Evolutionary conservation across 2,888 invertebrate genomes (phyloP), one percentile per base, ranked within the genome.

Genomic region (Fragum fragum): DNA sequence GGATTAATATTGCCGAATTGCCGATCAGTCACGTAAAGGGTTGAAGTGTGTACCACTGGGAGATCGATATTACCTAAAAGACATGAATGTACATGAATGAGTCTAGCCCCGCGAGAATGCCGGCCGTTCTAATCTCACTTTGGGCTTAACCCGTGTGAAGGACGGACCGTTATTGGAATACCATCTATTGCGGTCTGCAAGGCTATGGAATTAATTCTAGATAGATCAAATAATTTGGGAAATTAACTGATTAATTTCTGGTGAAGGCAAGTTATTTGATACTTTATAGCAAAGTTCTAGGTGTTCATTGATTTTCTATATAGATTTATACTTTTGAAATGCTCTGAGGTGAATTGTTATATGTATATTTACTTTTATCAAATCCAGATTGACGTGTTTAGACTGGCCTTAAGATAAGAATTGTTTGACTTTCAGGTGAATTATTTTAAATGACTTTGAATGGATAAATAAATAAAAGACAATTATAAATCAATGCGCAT

Each of bases 61-160:
- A 47, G 47, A 47, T 47, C 47, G 47, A 47, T 47, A 47, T 47
- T 47, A n/a, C 47, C 47, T 47, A 53, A 29, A 36, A 42, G 71
- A 81, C 85, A 68, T 85, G 85, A 82, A 79, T 85, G 75, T 85
- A 85, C 85, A 85, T 82, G 85, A 82, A 66, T 47, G 42, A n/a
- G 14, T 28, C 26, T 29, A 55, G 63, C 85, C 32, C 82, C 85
- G 85, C 79, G 85, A 82, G 77, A 76, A 74, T 21, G 53, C 29
- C 61, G 71, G 23, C 26, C 29, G 68, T 57, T 42, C 66, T 73
- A 68, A 70, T 76, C 69, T 78, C 81, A 85, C 81, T 85, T 78
- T 76, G 76, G 81, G 74, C 71, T 61, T 61, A 59, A 63, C 66
- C 76, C 73, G 71, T 29, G 66, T 23, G 42, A 39, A 55, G 76